Conservation (phyloP, 2,113 vertebrate species). For the Phodopus roborovskii region DNA sequence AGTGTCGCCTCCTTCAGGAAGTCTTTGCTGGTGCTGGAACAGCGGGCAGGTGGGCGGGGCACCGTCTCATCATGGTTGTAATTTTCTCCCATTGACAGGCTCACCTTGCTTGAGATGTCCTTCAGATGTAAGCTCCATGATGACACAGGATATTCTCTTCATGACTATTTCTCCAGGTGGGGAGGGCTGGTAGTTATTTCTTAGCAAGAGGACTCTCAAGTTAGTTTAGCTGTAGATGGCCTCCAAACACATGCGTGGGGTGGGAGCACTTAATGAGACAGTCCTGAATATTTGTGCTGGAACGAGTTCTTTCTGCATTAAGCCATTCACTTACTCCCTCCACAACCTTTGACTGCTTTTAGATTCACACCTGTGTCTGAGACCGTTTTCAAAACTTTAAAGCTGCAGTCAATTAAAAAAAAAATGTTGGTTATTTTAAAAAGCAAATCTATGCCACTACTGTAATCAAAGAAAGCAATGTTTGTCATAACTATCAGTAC, state of each 20-base stretch:
- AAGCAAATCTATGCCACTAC: not conserved
- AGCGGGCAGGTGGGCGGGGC: too few species aligned
- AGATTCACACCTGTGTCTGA: not conserved
- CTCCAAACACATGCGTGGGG: not conserved
- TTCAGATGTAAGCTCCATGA: not conserved
- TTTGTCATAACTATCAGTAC: not conserved
- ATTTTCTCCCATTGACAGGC: not conserved
- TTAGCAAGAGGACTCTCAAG: not conserved
- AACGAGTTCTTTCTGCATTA: not conserved
- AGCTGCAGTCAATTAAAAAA: conserved; percentile 12
- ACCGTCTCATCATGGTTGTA: not conserved
- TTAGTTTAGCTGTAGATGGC: not conserved
- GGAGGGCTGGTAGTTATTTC: not conserved
- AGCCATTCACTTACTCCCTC: not conserved
- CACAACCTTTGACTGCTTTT: not conserved
- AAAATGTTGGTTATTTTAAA: conserved; percentile 5
- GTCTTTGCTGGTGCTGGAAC: not conserved
- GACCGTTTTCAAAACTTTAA: not conserved
- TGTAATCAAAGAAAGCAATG: not conserved
- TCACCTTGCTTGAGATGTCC: not conserved
- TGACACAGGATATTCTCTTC: not conserved
- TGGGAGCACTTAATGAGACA: not conserved
- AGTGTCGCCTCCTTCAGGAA: not conserved
- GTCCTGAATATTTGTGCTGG: not conserved
- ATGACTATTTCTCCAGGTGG: not conserved